A percentile compares a stretch with the other conserved stretches of the same genome.
These are phyloP conservation scores for Eulacestoma nigropectus DNA, from an alignment of 2,113 vertebrate genomes.

Conservation along the genomic window DNA sequence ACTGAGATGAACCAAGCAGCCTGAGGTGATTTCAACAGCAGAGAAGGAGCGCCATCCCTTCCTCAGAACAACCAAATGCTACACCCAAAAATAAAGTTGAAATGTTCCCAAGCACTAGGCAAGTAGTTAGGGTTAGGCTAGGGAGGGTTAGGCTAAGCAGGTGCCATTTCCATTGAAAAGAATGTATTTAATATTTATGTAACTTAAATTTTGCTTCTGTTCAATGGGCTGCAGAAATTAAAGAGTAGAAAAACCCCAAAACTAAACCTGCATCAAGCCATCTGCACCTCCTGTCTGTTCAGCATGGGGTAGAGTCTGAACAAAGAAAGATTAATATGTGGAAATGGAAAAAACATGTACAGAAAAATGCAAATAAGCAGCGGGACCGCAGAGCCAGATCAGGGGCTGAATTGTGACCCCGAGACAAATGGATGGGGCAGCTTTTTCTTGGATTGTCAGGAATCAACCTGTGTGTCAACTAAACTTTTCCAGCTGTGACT, in stretches of 20 bases:
- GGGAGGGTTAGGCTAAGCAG: background rate
- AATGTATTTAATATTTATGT: background rate
- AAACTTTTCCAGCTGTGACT: background rate
- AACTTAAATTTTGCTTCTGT: background rate
- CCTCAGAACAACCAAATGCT: background rate
- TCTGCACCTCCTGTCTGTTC: conserved; percentile 32
- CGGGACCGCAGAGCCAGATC: background rate
- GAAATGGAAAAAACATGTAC: conserved; percentile 10
- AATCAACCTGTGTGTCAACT: background rate
- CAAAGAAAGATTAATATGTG: background rate
- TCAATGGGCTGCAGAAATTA: conserved; percentile 8
- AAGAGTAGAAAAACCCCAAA: background rate
- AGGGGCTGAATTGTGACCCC: background rate
- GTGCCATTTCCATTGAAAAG: background rate
- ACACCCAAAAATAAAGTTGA: background rate
- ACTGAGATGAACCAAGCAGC: background rate
- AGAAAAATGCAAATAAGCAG: conserved; percentile 26
- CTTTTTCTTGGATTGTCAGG: background rate
- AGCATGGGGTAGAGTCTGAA: background rate
- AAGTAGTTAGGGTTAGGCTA: background rate
- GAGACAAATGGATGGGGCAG: background rate
- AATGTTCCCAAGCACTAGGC: background rate
- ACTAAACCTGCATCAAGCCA: background rate
- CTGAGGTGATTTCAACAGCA: background rate
- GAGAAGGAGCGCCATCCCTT: accelerated